Evolutionary conservation across 2,113 vertebrate genomes (phyloP), one percentile per base, ranked within the genome.

Genomic region (Pitta sordida): DNA sequence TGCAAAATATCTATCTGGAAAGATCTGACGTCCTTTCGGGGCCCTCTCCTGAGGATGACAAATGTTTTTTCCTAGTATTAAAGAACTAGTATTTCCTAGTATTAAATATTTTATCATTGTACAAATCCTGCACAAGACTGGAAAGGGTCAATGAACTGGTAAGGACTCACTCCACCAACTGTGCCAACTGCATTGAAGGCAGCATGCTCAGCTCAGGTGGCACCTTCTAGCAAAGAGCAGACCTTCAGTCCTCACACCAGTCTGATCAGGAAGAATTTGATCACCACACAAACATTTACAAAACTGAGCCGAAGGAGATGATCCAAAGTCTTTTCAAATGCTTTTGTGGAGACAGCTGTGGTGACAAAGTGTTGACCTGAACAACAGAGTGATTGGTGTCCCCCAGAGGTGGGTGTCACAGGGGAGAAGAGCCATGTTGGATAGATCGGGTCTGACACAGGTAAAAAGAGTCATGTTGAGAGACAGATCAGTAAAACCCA

Each of bases 391-490:
- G 2, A 51, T 0, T 30, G 13, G 59, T 23, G 12, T 5, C 3
- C 10, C 14, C 10, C 3, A 13, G 21, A 78, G 11, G 32, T 1
- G 3, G 36, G 37, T 46, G 37, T 39, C 0, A 0, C 4, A 53
- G 43, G 16, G 20, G 12, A 78, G 14, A 70, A 69, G 0, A 9
- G n/a, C 26, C 23, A 55, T 5, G 24, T 34, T 36, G 27, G 30
- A 51, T 34, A 15, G 37, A 22, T 88, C 64, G 70, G 32, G 51
- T 43, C 37, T 55, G 4, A 39, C 22, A 74, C 4, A 13, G 12
- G 43, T 30, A 67, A 80, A 81, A 80, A 81, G 14, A 67, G 32
- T 16, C 3, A 65, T 51, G 91, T 43, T 53, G 48, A 84, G 30
- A 59, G 19, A 82, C 29, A 37, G 15, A 32, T 12, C 11, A 30